Evolutionary conservation across 1,140 invertebrate genomes (phyloP).

Genomic region (Xylocopa sonorina): DNA sequence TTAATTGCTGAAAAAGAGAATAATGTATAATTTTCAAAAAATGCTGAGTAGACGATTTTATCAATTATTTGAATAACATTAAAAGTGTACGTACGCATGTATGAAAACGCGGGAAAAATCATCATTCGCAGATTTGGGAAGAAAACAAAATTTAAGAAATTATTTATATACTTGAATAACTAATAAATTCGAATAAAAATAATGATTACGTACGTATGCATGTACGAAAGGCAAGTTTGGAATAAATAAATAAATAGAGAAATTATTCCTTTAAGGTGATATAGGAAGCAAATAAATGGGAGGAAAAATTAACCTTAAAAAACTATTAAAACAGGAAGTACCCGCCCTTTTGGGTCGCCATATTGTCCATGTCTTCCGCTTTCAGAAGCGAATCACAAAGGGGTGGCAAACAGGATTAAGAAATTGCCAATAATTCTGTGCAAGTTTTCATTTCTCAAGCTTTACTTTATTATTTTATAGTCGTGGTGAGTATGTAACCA

Average conservation of each 20-base stretch:
- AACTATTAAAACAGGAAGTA: conserved; percentile 61
- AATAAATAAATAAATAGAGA: background rate
- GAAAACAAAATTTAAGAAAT: background rate
- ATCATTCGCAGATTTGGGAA: background rate
- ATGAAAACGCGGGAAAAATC: conserved; percentile 14
- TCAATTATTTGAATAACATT: no score
- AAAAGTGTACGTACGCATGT: background rate
- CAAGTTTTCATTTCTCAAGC: conserved; percentile 35
- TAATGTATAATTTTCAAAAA: no score
- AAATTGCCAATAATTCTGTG: conserved; percentile 52
- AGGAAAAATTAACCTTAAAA: conserved; percentile 35
- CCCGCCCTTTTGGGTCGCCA: conserved; percentile 68
- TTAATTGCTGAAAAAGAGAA: background rate
- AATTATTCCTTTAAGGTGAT: background rate
- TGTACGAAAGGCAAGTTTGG: background rate
- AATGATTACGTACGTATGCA: background rate
- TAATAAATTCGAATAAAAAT: background rate
- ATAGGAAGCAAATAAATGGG: background rate
- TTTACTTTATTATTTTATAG: conserved; percentile 23
- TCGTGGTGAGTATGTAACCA: conserved; percentile 37
- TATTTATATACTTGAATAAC: background rate
- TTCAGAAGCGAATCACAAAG: conserved; percentile 43
- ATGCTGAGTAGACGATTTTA: no score
- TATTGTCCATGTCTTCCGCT: conserved; percentile 68
- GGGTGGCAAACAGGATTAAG: conserved; percentile 59